Conservation (phyloP, 2,888 invertebrate genomes). For the Yponomeuta cagnagella region DNA sequence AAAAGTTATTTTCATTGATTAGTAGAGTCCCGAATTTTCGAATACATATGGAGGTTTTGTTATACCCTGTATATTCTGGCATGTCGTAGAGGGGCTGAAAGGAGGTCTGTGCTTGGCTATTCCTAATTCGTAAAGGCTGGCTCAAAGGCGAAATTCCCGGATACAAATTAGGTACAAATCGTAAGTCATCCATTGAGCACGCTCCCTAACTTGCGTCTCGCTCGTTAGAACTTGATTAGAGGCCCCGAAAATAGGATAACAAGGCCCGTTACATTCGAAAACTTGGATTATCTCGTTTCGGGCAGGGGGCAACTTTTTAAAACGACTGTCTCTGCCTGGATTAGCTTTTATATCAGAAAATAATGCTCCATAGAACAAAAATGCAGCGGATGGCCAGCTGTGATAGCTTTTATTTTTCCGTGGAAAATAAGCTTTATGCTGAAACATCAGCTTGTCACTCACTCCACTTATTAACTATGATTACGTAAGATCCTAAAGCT, state of each 20-base stretch:
- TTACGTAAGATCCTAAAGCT: no score
- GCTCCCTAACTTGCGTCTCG: conserved; percentile 35
- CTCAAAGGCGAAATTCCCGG: neutral
- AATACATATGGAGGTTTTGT: no score
- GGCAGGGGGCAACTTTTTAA: conserved; percentile 37
- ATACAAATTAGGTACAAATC: neutral
- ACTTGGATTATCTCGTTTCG: conserved; percentile 39
- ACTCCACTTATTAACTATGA: no score
- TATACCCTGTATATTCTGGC: no score
- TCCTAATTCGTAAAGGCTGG: neutral
- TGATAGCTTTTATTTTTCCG: neutral
- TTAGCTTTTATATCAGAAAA: conserved; percentile 23
- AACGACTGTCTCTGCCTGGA: conserved; percentile 27
- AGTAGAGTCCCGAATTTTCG: no score
- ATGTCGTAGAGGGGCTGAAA: neutral
- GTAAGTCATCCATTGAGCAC: conserved; percentile 24
- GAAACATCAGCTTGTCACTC: no score
- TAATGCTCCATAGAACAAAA: conserved; percentile 16
- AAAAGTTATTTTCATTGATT: no score
- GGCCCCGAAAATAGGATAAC: conserved; percentile 45
- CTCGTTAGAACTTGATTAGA: conserved; percentile 59
- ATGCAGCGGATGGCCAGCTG: neutral
- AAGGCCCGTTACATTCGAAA: conserved; percentile 27
- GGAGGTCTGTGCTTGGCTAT: neutral
- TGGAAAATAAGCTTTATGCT: no score